phyloP scores from a whole-genome alignment of 2,797 vertebrate genomes.

The Melanogrammus aeglefinus region DNA sequence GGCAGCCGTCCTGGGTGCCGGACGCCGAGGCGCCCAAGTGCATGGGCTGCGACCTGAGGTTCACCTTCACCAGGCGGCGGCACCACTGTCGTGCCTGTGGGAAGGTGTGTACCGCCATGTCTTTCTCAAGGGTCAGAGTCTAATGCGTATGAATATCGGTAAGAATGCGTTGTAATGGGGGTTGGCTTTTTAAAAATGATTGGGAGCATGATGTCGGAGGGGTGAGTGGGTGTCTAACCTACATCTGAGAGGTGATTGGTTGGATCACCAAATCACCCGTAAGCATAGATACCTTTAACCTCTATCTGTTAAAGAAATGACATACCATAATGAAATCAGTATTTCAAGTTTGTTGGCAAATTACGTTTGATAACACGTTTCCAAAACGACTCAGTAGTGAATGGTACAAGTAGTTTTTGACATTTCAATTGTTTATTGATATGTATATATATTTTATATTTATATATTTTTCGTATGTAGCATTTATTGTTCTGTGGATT shows the following conservation, averaged over 20 bases:
- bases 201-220: no score
- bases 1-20: constrained; percentile 90
- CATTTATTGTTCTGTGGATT: background rate
- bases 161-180: no score
- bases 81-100: constrained; percentile 97
- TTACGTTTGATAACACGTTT: background rate
- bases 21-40: constrained; percentile 94
- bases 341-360: no score
- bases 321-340: background rate
- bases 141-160: background rate
- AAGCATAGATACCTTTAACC: background rate
- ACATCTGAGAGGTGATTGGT: background rate
- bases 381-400: background rate
- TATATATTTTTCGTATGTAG: background rate
- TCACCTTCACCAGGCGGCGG: constrained; percentile 92
- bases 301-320: background rate
- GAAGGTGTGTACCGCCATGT: constrained; percentile 75
- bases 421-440: no score
- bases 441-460: no score
- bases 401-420: background rate
- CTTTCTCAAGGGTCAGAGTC: no score
- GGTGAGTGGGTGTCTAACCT: background rate
- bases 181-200: no score
- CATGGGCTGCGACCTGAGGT: constrained; percentile 89
- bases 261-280: background rate